Evolutionary conservation across 2,797 vertebrate species (phyloP).

Genomic region (Cygnus olor): DNA sequence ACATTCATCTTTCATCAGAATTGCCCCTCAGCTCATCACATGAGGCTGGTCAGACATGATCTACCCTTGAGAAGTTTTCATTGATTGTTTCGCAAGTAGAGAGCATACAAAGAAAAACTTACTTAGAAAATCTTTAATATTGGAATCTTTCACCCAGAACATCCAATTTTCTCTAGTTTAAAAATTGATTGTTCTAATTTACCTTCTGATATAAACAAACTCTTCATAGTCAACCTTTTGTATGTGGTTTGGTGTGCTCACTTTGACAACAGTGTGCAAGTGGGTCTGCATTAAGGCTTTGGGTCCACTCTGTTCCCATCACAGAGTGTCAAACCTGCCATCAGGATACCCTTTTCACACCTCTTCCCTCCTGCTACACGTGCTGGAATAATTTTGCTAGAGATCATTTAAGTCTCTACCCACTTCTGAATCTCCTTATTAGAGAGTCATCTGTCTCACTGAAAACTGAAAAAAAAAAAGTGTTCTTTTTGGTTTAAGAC

Average conservation of each 20-base stretch:
- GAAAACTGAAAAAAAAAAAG: background rate
- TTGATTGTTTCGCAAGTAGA: background rate
- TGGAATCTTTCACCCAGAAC: constrained; percentile 5
- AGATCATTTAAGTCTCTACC: background rate
- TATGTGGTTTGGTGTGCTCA: background rate
- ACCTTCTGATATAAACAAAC: constrained; percentile 2
- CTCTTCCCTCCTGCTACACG: background rate
- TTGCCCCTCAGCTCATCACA: background rate
- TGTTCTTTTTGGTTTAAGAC: background rate
- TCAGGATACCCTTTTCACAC: background rate
- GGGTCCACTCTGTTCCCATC: background rate
- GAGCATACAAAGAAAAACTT: background rate
- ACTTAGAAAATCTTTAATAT: background rate
- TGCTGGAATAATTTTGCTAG: background rate
- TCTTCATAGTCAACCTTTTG: background rate
- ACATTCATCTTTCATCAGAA: accelerated
- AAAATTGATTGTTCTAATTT: constrained; percentile 13
- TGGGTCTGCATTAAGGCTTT: background rate
- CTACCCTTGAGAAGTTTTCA: background rate
- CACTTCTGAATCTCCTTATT: background rate
- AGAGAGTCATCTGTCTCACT: background rate
- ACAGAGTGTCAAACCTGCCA: background rate
- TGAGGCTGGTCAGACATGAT: background rate
- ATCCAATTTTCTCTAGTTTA: constrained; percentile 26
- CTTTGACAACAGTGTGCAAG: background rate